Conservation (phyloP, 2,113 vertebrate genomes). For the Phainopepla nitens region DNA sequence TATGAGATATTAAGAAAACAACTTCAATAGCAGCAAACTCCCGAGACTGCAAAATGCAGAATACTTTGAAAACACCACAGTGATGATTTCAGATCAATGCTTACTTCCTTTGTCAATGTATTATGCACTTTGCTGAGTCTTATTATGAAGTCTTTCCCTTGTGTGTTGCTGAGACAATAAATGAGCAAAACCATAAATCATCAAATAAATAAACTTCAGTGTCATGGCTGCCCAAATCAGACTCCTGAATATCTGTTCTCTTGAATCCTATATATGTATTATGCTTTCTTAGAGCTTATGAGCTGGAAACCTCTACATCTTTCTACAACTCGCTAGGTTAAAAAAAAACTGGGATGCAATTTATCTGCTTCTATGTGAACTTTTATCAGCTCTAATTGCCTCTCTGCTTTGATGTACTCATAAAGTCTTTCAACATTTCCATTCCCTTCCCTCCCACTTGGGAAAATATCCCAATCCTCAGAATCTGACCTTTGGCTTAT, state of each 20-base stretch:
- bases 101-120: neutral
- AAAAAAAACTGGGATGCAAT: conserved; percentile 5
- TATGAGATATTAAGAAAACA: neutral
- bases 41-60: neutral
- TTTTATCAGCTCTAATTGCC: conserved; percentile 60
- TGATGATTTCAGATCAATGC: neutral
- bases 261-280: neutral
- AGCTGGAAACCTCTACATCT: conserved; percentile 14
- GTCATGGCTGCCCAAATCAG: neutral
- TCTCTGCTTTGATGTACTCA: conserved; percentile 60
- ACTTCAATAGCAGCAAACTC: neutral
- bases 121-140: neutral
- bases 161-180: neutral
- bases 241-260: neutral
- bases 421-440: conserved; percentile 44
- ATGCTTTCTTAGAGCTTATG: neutral
- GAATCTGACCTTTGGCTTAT: conserved; percentile 62
- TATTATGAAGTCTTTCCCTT: neutral
- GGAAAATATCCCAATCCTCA: conserved; percentile 58
- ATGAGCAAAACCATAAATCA: neutral
- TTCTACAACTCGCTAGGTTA: neutral
- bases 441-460: conserved; percentile 59
- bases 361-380: conserved; percentile 48
- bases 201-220: neutral
- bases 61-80: neutral